Conservation (phyloP, 1,140 invertebrate genomes). For the Coboldia fuscipes region DNA sequence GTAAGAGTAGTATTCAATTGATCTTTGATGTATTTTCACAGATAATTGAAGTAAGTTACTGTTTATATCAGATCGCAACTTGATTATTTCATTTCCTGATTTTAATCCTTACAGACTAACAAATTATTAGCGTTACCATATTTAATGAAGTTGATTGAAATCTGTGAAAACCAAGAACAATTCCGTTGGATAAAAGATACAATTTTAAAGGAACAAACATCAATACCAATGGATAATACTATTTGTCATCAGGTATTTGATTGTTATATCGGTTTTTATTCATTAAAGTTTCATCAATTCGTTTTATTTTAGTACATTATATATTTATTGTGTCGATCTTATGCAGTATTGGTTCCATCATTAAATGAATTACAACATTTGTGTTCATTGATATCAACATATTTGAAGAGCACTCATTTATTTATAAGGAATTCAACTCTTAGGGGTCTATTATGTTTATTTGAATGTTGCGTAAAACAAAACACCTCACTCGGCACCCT, state of each 20-base stretch:
- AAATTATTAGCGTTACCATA: conserved; percentile 16
- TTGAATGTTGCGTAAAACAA: conserved; percentile 37
- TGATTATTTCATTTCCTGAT: not conserved
- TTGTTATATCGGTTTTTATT: not conserved
- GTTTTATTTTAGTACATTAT: conserved; percentile 12
- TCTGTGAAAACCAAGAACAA: conserved; percentile 21
- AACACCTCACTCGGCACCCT: conserved; percentile 28
- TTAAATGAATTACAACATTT: conserved; percentile 13
- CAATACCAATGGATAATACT: conserved; percentile 19
- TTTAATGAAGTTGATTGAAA: conserved; percentile 18
- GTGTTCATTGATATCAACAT: conserved; percentile 25
- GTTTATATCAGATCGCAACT: not conserved
- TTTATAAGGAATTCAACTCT: conserved; percentile 40
- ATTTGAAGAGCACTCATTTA: conserved; percentile 24
- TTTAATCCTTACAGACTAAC: conserved; percentile 10
- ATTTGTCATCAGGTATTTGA: conserved; percentile 18
- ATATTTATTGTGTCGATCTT: conserved; percentile 19
- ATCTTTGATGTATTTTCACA: conserved; percentile 20
- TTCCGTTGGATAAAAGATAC: conserved; percentile 20
- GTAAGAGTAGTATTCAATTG: conserved; percentile 19
- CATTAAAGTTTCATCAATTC: not conserved
- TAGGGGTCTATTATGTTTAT: conserved; percentile 52
- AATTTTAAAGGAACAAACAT: conserved; percentile 14
- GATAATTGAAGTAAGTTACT: conserved; percentile 17
- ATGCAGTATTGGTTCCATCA: conserved; percentile 17